Percentiles rank a stretch among this genome's conserved stretches.
Evolutionary conservation across 2,797 vertebrate species (phyloP).

Genomic region (Tamandua tetradactyla): DNA sequence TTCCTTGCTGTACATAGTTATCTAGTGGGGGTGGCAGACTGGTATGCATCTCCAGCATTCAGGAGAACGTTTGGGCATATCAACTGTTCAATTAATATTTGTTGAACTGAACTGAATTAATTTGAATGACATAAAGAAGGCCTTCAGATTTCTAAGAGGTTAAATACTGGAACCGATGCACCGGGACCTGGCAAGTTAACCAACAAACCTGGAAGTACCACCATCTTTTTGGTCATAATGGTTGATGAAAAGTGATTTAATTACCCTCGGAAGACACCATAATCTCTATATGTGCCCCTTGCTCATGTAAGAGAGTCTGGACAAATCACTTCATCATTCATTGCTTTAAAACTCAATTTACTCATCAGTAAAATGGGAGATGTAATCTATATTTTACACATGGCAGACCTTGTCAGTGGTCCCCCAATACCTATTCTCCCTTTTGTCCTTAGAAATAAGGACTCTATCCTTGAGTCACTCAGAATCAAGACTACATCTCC

Average conservation of each 20-base stretch:
- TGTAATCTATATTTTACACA: neutral
- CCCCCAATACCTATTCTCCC: neutral
- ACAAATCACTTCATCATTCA: neutral
- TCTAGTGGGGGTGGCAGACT: neutral
- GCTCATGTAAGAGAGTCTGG: neutral
- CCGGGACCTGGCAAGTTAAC: neutral
- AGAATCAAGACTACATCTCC: neutral
- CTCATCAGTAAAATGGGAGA: neutral
- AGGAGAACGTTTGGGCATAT: neutral
- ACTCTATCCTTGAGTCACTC: neutral
- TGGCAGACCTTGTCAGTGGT: neutral
- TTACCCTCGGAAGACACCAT: neutral
- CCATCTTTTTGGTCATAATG: neutral
- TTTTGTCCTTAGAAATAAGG: neutral
- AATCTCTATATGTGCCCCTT: neutral
- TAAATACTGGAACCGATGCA: neutral
- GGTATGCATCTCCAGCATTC: neutral
- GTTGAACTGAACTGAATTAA: neutral
- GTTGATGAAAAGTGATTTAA: neutral
- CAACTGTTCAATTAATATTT: neutral
- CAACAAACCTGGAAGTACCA: neutral
- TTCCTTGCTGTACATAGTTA: neutral
- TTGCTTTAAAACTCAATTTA: neutral
- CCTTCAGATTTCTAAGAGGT: conserved; percentile 16
- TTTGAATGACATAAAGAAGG: conserved; percentile 17